Conservation (phyloP, 2,888 invertebrate genomes). For the Asteroscopus sphinx region DNA sequence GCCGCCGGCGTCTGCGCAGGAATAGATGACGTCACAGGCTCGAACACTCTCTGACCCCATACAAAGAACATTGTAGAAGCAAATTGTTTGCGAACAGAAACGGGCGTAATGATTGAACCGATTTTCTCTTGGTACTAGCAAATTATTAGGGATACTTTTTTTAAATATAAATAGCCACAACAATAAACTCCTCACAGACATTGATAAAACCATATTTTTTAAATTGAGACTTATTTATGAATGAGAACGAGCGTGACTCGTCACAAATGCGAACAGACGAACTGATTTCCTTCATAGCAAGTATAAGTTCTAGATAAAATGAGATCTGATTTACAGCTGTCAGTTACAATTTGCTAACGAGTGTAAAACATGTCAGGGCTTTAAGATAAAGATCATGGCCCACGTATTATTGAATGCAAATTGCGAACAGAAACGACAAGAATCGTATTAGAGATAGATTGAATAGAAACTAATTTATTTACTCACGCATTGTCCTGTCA, state of each 20-base stretch:
- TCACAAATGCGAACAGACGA: too few relatives aligned
- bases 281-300: conserved; percentile 61
- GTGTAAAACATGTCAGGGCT: conserved; percentile 80
- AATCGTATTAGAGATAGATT: conserved; percentile 67
- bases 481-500: conserved; percentile 81
- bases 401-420: conserved; percentile 83
- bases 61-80: conserved; percentile 59
- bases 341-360: conserved; percentile 86
- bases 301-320: conserved; percentile 59
- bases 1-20: conserved; percentile 75
- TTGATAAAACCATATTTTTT: too few relatives aligned
- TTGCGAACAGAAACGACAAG: conserved; percentile 71
- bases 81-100: conserved; percentile 47
- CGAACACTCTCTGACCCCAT: conserved; percentile 60
- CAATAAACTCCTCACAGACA: too few relatives aligned
- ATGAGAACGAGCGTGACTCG: neutral
- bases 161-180: too few relatives aligned
- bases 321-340: conserved; percentile 79
- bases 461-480: conserved; percentile 80
- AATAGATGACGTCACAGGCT: conserved; percentile 74
- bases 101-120: conserved; percentile 12
- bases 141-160: too few relatives aligned
- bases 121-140: conserved; percentile 11
- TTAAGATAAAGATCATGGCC: conserved; percentile 81
- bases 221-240: too few relatives aligned